phyloP scores from a whole-genome alignment of 2,113 vertebrate genomes.

The Daubentonia madagascariensis region DNA sequence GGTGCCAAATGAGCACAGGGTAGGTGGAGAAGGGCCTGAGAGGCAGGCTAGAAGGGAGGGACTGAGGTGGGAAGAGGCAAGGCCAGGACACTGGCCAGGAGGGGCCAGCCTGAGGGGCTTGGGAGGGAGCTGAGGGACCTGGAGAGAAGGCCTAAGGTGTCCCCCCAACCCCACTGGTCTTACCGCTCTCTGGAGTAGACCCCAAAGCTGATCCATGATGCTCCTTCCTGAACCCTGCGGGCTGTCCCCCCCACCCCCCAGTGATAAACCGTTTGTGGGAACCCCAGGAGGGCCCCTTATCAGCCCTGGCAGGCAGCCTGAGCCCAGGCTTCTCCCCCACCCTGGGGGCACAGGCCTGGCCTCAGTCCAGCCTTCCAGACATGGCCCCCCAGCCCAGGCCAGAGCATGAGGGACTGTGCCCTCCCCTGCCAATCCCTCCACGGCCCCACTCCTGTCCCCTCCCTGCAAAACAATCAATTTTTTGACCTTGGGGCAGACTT shows the following conservation, averaged over 20 bases:
- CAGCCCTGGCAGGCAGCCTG: slow-evolving; percentile 61
- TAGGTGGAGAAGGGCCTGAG: neutral
- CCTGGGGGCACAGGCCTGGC: slow-evolving; percentile 3
- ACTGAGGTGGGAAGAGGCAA: neutral
- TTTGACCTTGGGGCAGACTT: slow-evolving; percentile 81
- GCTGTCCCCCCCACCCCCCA: neutral
- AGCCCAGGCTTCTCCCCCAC: neutral
- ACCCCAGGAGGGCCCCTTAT: slow-evolving; percentile 69
- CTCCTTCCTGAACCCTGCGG: slow-evolving; percentile 42
- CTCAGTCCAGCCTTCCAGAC: slow-evolving; percentile 83
- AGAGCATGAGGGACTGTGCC: slow-evolving; percentile 80
- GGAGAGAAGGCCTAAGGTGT: neutral
- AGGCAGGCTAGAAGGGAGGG: neutral
- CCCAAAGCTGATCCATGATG: slow-evolving; percentile 68
- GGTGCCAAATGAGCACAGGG: neutral
- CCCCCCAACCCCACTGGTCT: neutral
- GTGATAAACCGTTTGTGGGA: slow-evolving; percentile 73
- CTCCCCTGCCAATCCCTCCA: slow-evolving; percentile 57
- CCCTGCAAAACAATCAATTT: slow-evolving; percentile 81
- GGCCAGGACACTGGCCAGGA: neutral
- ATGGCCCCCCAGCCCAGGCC: slow-evolving; percentile 66
- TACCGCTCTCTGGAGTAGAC: slow-evolving; percentile 72
- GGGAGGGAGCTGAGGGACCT: neutral
- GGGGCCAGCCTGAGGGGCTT: neutral
- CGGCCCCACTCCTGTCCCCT: slow-evolving; percentile 54